A percentile compares a stretch with the other conserved stretches of the same genome.
phyloP scores from a whole-genome alignment of 2,888 invertebrate genomes.

The Acanthosoma haemorrhoidale region DNA sequence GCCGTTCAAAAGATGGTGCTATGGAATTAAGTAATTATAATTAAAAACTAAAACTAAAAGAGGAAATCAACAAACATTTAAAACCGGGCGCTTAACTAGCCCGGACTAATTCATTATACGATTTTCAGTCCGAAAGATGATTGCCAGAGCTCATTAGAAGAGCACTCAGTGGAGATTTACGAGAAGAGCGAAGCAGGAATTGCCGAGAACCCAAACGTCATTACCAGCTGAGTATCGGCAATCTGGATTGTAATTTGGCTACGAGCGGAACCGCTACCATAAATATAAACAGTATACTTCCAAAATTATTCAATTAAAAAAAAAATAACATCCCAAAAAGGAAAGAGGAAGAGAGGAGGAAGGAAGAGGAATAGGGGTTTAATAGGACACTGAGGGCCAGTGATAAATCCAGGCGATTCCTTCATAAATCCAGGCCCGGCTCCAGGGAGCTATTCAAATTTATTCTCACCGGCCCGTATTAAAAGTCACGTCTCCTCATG shows the following conservation, averaged over 20 bases:
- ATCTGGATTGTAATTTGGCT: neutral
- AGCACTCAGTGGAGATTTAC: neutral
- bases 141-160: neutral
- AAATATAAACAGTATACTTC: neutral
- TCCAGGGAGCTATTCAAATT: neutral
- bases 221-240: neutral
- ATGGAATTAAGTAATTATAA: too few species aligned
- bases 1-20: too few species aligned
- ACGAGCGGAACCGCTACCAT: neutral
- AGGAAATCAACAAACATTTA: too few species aligned
- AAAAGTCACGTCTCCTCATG: conserved; percentile 25
- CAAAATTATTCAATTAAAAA: conserved; percentile 1
- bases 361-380: neutral
- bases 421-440: neutral
- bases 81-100: too few species aligned
- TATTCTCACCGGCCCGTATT: conserved; percentile 8
- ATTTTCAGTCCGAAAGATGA: neutral
- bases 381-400: too few species aligned
- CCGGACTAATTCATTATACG: neutral
- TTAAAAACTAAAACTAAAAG: too few species aligned
- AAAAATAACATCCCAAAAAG: neutral
- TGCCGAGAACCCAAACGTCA: too few species aligned
- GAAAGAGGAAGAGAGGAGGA: neutral
- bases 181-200: neutral
- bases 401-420: conserved; percentile 1